Percentiles rank a stretch among this genome's conserved stretches.
These are phyloP conservation scores for Bugula neritina DNA, from an alignment of 2,888 invertebrate genomes.

Conservation along the genomic window DNA sequence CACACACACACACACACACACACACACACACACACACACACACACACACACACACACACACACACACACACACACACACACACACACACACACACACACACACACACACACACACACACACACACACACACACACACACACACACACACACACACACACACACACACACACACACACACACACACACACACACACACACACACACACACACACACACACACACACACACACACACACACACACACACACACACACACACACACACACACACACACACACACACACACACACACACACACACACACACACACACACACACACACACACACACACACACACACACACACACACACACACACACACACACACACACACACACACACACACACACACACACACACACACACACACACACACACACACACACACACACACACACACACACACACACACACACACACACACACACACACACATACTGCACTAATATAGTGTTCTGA, in stretches of 20 bases:
- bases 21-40: not conserved
- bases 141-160: not conserved
- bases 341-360: not conserved
- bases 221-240: not conserved
- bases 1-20: not conserved
- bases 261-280: not conserved
- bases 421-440: not conserved
- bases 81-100: not conserved
- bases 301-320: not conserved
- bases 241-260: not conserved
- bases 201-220: not conserved
- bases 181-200: not conserved
- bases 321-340: not conserved
- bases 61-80: not conserved
- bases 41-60: not conserved
- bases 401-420: not conserved
- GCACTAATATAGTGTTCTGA: not conserved
- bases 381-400: not conserved
- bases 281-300: not conserved
- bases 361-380: not conserved
- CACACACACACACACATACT: not conserved
- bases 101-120: not conserved
- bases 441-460: not conserved
- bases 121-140: not conserved
- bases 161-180: not conserved